These are phyloP conservation scores for Geotrypetes seraphini DNA, from an alignment of 2,797 vertebrate species.

Conservation along the genomic window DNA sequence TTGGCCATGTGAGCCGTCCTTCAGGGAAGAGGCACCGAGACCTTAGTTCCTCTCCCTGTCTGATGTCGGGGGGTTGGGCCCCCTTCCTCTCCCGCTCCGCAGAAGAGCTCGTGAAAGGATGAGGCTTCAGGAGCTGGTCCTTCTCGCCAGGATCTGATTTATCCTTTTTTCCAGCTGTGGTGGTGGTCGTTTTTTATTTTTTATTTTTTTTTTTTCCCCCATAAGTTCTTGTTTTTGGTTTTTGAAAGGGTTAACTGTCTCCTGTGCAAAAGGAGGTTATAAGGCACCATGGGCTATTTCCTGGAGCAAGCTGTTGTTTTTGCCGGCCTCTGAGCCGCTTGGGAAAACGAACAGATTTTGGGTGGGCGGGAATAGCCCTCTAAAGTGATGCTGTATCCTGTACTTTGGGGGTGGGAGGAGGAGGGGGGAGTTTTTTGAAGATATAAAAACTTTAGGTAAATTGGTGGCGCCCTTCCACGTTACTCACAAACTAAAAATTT, in stretches of 20 bases:
- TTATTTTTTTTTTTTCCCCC: neutral
- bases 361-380: too few species aligned
- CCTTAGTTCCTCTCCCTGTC: neutral
- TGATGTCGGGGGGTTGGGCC: slow-evolving; percentile 8
- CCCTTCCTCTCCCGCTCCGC: neutral
- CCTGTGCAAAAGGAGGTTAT: too few species aligned
- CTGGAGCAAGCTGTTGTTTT: too few species aligned
- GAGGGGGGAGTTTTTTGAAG: neutral
- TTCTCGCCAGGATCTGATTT: slow-evolving; percentile 21
- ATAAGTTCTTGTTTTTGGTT: neutral
- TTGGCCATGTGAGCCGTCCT: slow-evolving; percentile 15
- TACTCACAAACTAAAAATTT: neutral
- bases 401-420: neutral
- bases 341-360: too few species aligned
- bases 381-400: too few species aligned
- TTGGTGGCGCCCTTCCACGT: neutral
- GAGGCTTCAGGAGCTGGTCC: neutral
- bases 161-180: slow-evolving; percentile 36
- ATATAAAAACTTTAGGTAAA: neutral
- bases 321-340: too few species aligned
- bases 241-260: too few species aligned
- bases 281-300: too few species aligned
- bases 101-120: neutral
- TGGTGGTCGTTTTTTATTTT: slow-evolving; percentile 17
- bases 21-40: too few species aligned